These are phyloP conservation scores for Carpatolechia fugitivella DNA, from an alignment of 2,888 invertebrate species.

Conservation along the genomic window DNA sequence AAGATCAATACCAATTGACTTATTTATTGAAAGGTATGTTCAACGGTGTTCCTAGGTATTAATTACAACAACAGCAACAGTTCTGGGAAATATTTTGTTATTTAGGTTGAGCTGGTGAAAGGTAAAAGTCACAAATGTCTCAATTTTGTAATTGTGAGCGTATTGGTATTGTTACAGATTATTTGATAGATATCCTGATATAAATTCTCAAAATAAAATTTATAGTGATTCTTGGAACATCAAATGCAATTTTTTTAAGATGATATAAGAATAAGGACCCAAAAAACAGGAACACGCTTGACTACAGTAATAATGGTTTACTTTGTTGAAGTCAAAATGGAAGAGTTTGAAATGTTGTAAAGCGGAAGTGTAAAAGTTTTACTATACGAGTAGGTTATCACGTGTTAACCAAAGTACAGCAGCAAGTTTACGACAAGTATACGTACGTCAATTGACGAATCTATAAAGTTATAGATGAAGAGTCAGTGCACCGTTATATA, in stretches of 20 bases:
- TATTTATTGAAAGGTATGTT: slow-evolving; percentile 50
- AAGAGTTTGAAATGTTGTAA: not conserved
- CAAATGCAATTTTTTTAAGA: too few species aligned
- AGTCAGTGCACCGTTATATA: slow-evolving; percentile 34
- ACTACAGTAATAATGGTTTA: too few species aligned
- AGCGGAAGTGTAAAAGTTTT: slow-evolving; percentile 8
- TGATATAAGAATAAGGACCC: too few species aligned
- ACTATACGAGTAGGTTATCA: too few species aligned
- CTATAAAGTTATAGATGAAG: slow-evolving; percentile 50
- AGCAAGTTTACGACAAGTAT: too few species aligned
- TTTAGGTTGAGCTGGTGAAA: slow-evolving; percentile 5
- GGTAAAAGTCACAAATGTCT: too few species aligned
- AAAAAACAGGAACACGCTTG: too few species aligned
- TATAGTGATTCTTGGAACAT: not conserved
- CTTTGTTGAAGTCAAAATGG: not conserved
- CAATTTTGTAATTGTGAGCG: too few species aligned
- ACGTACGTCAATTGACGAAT: slow-evolving; percentile 24
- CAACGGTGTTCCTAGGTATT: slow-evolving; percentile 17
- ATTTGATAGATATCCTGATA: too few species aligned
- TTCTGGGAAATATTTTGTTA: slow-evolving; percentile 3
- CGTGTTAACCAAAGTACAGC: slow-evolving; percentile 1
- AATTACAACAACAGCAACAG: slow-evolving; percentile 3
- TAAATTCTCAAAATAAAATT: too few species aligned
- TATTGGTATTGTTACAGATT: too few species aligned
- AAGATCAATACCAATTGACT: slow-evolving; percentile 62